These are phyloP conservation scores for Sminthurides bifidus DNA, from an alignment of 1,140 invertebrate genomes.

Conservation along the genomic window DNA sequence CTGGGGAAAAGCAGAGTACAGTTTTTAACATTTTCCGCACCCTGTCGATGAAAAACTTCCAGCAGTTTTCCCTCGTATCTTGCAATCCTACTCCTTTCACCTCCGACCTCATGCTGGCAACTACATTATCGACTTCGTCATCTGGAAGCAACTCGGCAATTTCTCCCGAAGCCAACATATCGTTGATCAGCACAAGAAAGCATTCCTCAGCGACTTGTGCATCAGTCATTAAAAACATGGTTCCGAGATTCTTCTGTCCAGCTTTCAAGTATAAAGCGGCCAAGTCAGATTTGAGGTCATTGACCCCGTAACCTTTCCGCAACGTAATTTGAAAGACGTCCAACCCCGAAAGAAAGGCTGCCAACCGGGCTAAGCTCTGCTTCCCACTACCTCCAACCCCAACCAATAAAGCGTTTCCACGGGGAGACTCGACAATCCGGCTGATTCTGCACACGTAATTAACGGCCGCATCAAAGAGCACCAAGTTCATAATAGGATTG, in stretches of 20 bases:
- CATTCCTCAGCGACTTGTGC: constrained; percentile 90
- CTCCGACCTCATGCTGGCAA: constrained; percentile 74
- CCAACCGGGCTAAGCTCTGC: constrained; percentile 72
- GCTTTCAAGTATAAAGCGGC: constrained; percentile 76
- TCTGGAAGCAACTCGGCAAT: constrained; percentile 88
- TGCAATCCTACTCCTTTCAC: constrained; percentile 64
- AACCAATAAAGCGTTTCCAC: constrained; percentile 52
- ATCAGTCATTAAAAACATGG: constrained; percentile 91
- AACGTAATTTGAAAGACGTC: constrained; percentile 89
- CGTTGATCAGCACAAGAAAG: constrained; percentile 92
- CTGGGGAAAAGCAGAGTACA: constrained; percentile 86
- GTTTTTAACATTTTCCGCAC: constrained; percentile 80
- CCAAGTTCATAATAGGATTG: constrained; percentile 90
- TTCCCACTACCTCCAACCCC: constrained; percentile 45
- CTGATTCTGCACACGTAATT: constrained; percentile 58
- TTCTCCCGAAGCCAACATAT: constrained; percentile 88
- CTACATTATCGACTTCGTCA: constrained; percentile 91
- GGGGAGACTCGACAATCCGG: constrained; percentile 83
- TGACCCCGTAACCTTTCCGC: constrained; percentile 81
- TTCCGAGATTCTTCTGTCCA: constrained; percentile 87
- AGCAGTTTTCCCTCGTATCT: constrained; percentile 89
- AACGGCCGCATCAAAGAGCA: constrained; percentile 84
- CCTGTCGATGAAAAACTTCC: constrained; percentile 89
- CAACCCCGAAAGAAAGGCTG: constrained; percentile 85
- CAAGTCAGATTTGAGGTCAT: constrained; percentile 78